These are phyloP conservation scores for Dendropsophus ebraccatus DNA, from an alignment of 2,113 vertebrate genomes.

Conservation along the genomic window DNA sequence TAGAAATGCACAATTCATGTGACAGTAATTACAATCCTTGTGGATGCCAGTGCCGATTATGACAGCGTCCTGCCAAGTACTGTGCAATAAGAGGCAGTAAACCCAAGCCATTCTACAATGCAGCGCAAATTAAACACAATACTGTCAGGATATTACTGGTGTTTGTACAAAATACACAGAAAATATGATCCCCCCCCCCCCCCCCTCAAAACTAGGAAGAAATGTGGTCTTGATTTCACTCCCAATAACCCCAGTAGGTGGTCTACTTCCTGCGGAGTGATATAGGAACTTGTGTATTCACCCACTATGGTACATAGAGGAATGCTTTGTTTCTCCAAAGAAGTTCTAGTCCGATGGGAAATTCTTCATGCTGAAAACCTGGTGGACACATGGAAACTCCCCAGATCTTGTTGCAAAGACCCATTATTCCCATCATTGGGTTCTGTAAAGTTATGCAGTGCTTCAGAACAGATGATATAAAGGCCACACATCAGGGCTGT, in stretches of 20 bases:
- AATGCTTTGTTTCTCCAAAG: too few relatives aligned
- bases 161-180: neutral
- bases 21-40: constrained; percentile 21
- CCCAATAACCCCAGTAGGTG: neutral
- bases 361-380: too few relatives aligned
- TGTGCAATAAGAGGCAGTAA: neutral
- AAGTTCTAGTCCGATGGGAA: neutral
- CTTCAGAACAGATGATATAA: neutral
- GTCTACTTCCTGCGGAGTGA: too few relatives aligned
- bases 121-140: neutral
- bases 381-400: too few relatives aligned
- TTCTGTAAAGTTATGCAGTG: neutral
- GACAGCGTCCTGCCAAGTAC: neutral
- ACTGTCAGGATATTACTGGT: neutral
- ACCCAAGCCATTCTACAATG: neutral
- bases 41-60: neutral
- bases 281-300: too few relatives aligned
- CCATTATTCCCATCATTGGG: neutral
- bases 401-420: too few relatives aligned
- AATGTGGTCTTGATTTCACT: too few relatives aligned
- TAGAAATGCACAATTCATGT: neutral
- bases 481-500: too few relatives aligned
- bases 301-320: too few relatives aligned
- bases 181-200: neutral
- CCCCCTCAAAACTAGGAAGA: neutral